Percentiles rank a stretch among this genome's conserved stretches.
Evolutionary conservation across 2,797 vertebrate genomes (phyloP).

Genomic region (Sebastes jordani): DNA sequence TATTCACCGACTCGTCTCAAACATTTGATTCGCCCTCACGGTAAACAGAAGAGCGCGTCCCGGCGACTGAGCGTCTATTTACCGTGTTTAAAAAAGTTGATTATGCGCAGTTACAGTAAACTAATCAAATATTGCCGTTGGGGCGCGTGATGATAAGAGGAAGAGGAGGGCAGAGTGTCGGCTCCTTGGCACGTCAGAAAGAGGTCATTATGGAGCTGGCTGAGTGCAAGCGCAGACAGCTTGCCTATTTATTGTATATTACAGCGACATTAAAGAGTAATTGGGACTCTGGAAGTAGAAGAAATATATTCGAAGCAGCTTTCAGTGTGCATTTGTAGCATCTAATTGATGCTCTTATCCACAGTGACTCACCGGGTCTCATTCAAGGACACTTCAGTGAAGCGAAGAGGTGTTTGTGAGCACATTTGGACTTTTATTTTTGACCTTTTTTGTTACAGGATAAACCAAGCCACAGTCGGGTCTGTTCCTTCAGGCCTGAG

Average conservation of each 20-base stretch:
- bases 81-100: constrained; percentile 22
- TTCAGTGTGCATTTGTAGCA: constrained; percentile 3
- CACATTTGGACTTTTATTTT: constrained; percentile 21
- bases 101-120: constrained; percentile 41
- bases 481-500: neutral
- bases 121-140: constrained; percentile 60
- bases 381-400: constrained; percentile 37
- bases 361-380: constrained; percentile 20
- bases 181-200: constrained; percentile 22
- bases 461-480: constrained; percentile 10
- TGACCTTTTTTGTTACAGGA: constrained; percentile 43
- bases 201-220: constrained; percentile 28
- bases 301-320: neutral
- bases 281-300: constrained; percentile 9
- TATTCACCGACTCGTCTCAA: constrained; percentile 30
- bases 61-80: constrained; percentile 25
- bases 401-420: constrained; percentile 13
- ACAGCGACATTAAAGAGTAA: constrained; percentile 34
- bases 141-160: neutral
- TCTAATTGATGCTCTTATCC: constrained; percentile 50
- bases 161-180: constrained; percentile 5
- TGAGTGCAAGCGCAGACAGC: constrained; percentile 19
- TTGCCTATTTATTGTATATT: constrained; percentile 40
- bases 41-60: constrained; percentile 31
- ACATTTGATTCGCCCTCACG: constrained; percentile 23